These are phyloP conservation scores for Oegoconia quadripuncta DNA, from an alignment of 2,888 invertebrate species.

Conservation along the genomic window DNA sequence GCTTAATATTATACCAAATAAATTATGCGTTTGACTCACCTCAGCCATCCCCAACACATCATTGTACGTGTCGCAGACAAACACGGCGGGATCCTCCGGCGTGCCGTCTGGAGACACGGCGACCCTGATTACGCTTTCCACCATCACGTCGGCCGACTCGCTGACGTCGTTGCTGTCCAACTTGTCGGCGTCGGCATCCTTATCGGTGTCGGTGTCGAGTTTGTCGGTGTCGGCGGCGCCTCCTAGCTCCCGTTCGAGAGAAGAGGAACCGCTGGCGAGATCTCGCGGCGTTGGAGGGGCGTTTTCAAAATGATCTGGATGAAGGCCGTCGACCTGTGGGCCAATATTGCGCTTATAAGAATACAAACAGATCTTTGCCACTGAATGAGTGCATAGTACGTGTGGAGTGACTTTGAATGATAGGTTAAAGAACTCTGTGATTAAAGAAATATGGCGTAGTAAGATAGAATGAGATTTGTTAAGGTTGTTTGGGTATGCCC, in stretches of 20 bases:
- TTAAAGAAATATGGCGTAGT: too few relatives aligned
- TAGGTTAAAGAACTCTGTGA: too few relatives aligned
- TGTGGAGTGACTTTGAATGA: too few relatives aligned
- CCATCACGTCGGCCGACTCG: slow-evolving; percentile 6
- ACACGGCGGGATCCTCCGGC: slow-evolving; percentile 59
- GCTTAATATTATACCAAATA: too few relatives aligned
- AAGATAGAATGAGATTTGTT: too few relatives aligned
- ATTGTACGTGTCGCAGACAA: slow-evolving; percentile 52
- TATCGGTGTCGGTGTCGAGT: slow-evolving; percentile 20
- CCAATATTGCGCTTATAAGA: background rate
- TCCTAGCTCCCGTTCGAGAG: slow-evolving; percentile 61
- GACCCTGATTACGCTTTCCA: slow-evolving; percentile 12
- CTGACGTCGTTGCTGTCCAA: slow-evolving; percentile 1
- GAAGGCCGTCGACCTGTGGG: slow-evolving; percentile 57
- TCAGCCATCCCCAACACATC: slow-evolving; percentile 59
- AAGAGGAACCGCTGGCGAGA: slow-evolving; percentile 59
- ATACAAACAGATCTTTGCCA: background rate
- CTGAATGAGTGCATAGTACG: too few relatives aligned
- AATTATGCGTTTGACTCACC: too few relatives aligned
- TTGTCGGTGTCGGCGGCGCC: slow-evolving; percentile 21
- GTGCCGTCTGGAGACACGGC: slow-evolving; percentile 32
- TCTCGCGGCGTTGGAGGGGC: slow-evolving; percentile 34
- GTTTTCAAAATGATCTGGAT: slow-evolving; percentile 57
- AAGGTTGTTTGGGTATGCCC: too few relatives aligned
- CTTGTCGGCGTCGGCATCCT: slow-evolving; percentile 10